Conservation (phyloP, 1,140 invertebrate genomes). For the Oryctes rhinoceros region DNA sequence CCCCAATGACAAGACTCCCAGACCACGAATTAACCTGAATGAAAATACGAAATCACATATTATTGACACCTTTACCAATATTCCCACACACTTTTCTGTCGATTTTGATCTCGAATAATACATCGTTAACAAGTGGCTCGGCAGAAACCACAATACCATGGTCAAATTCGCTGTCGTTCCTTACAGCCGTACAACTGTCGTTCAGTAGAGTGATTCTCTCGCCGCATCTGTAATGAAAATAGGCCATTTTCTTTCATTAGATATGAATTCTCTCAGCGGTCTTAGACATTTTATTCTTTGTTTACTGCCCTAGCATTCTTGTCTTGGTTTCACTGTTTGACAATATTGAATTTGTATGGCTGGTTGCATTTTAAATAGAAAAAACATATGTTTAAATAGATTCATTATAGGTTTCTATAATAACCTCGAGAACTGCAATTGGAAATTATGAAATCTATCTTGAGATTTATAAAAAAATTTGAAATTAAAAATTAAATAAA, state of each 20-base stretch:
- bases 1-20: slow-evolving; percentile 91
- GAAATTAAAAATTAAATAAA: too few relatives aligned
- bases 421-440: too few relatives aligned
- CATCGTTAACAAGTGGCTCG: slow-evolving; percentile 81
- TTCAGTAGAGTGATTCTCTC: slow-evolving; percentile 81
- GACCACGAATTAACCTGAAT: slow-evolving; percentile 75
- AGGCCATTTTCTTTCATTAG: slow-evolving; percentile 51
- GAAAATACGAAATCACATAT: slow-evolving; percentile 42
- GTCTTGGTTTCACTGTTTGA: background rate
- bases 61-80: slow-evolving; percentile 21
- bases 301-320: background rate
- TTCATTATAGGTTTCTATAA: too few relatives aligned
- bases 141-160: slow-evolving; percentile 85
- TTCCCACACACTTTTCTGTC: slow-evolving; percentile 79
- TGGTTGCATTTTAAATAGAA: too few relatives aligned
- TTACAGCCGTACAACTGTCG: slow-evolving; percentile 80
- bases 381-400: too few relatives aligned
- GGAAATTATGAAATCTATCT: too few relatives aligned
- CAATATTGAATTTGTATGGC: background rate
- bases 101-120: slow-evolving; percentile 88
- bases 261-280: background rate
- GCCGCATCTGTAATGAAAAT: slow-evolving; percentile 84
- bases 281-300: slow-evolving; percentile 20
- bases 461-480: too few relatives aligned
- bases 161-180: slow-evolving; percentile 83